Evolutionary conservation across 2,797 vertebrate genomes (phyloP).

Genomic region (Macroramphosus scolopax): DNA sequence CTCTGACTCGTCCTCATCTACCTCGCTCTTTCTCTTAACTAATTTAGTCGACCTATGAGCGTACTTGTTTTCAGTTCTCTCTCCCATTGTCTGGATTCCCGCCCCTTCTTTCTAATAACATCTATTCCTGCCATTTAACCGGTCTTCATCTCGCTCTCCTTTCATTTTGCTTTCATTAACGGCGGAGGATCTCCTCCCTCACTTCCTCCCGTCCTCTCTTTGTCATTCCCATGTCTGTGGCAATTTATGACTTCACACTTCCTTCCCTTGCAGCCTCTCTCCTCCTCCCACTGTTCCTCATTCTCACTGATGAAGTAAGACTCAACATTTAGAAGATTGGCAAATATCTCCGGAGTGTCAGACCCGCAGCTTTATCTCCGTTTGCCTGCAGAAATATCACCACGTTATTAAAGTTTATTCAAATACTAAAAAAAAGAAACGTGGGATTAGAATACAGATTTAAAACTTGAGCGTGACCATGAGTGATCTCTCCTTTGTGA

Average conservation of each 20-base stretch:
- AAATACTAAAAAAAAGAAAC: conserved; percentile 39
- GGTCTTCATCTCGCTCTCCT: conserved; percentile 39
- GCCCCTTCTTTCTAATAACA: conserved; percentile 36
- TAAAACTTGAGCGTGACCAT: no score
- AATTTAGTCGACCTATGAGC: conserved; percentile 35
- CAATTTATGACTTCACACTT: conserved; percentile 49
- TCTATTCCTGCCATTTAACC: conserved; percentile 45
- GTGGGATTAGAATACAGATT: no score
- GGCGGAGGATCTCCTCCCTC: no score
- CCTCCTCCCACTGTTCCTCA: conserved; percentile 6
- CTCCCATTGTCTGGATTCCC: conserved; percentile 27
- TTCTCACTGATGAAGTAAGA: conserved; percentile 39
- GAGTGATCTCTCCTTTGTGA: conserved; percentile 14
- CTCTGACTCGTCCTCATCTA: conserved; percentile 12
- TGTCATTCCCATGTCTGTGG: conserved; percentile 20
- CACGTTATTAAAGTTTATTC: conserved; percentile 46
- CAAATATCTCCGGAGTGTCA: conserved; percentile 46
- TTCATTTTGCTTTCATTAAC: conserved; percentile 43
- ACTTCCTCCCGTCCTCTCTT: no score
- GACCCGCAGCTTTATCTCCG: conserved; percentile 44
- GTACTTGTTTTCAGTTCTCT: conserved; percentile 29
- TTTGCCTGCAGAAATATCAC: conserved; percentile 52
- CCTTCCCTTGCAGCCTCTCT: conserved; percentile 1
- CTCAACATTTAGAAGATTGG: conserved; percentile 45
- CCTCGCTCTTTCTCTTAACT: conserved; percentile 24